Conservation (phyloP, 2,113 vertebrate genomes). For the Xerus inauris region DNA sequence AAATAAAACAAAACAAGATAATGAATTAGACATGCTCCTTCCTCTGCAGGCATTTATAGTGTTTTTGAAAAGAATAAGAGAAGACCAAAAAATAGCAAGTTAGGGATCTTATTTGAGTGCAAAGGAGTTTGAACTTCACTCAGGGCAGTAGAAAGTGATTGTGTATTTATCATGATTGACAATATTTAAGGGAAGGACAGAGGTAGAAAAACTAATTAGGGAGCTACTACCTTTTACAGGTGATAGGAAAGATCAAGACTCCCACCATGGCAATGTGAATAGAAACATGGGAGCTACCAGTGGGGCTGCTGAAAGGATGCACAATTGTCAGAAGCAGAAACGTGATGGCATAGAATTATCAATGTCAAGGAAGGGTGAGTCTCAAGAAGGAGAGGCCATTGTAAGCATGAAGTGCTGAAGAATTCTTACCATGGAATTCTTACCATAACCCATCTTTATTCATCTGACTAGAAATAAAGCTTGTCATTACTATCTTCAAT, state of each 20-base stretch:
- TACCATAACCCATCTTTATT: not conserved
- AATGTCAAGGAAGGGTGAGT: not conserved
- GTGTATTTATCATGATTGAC: not conserved
- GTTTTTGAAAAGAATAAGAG: not conserved
- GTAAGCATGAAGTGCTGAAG: not conserved
- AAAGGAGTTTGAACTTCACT: not conserved
- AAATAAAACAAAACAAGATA: not conserved
- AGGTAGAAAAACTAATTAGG: not conserved
- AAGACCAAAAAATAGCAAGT: not conserved
- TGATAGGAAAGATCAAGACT: not conserved
- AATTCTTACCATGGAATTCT: not conserved
- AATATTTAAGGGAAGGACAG: not conserved
- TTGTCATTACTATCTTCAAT: not conserved
- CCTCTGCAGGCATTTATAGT: not conserved
- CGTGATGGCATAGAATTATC: not conserved
- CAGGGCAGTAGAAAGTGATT: not conserved
- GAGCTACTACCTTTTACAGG: not conserved
- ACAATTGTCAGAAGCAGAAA: not conserved
- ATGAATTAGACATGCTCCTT: not conserved
- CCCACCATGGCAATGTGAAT: not conserved
- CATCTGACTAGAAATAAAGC: not conserved
- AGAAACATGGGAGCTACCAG: not conserved
- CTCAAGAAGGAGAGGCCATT: not conserved
- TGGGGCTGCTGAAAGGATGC: accelerated
- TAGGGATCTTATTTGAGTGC: not conserved